Percentiles rank a stretch among this genome's conserved stretches.
Conservation (phyloP, 2,888 invertebrate genomes). For the Matsumyia berberina region DNA sequence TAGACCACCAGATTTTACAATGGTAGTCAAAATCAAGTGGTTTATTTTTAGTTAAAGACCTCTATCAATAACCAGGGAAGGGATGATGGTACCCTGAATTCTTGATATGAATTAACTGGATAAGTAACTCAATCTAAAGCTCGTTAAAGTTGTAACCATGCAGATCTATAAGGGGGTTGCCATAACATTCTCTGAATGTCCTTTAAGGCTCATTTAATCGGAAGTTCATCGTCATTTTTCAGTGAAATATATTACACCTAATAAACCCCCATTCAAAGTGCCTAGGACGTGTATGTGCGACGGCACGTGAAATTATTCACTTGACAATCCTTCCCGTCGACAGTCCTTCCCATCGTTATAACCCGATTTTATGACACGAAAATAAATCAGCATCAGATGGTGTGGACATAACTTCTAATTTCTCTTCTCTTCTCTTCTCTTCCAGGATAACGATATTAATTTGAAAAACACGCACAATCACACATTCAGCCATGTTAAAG, state of each 20-base stretch:
- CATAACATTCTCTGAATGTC: background rate
- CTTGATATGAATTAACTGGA: too few species aligned
- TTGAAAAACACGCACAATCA: constrained; percentile 20
- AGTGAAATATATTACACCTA: constrained; percentile 6
- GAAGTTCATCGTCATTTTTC: background rate
- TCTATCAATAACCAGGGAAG: too few species aligned
- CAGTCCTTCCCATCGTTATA: background rate
- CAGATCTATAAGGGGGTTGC: background rate
- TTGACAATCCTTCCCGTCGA: background rate
- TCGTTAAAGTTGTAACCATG: constrained; percentile 27
- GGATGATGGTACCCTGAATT: too few species aligned
- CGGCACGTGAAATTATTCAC: background rate
- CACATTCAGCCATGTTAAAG: constrained; percentile 51
- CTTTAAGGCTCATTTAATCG: constrained; percentile 10
- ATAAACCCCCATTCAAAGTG: background rate
- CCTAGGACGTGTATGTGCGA: background rate
- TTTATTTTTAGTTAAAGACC: too few species aligned
- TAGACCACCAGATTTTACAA: too few species aligned
- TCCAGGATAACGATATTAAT: constrained; percentile 23
- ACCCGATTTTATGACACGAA: background rate
- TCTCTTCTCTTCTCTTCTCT: background rate
- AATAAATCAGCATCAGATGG: constrained; percentile 16
- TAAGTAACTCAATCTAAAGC: background rate
- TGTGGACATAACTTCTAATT: background rate
- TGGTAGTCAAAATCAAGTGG: too few species aligned